phyloP scores from a whole-genome alignment of 2,113 vertebrate species.

The Sminthopsis crassicaudata region DNA sequence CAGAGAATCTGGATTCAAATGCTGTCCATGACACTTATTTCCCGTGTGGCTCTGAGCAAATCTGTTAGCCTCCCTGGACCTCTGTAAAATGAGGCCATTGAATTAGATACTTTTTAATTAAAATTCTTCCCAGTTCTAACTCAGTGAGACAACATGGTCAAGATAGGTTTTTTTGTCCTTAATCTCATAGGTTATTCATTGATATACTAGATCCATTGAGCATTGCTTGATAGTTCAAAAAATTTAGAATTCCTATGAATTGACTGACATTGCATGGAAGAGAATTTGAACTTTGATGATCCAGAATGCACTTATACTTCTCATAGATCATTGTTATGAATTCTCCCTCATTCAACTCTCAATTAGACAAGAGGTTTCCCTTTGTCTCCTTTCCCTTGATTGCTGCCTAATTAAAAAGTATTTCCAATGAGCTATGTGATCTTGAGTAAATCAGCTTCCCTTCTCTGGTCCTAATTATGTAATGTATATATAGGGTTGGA shows the following conservation, averaged over 20 bases:
- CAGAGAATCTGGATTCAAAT: not conserved
- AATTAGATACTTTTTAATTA: not conserved
- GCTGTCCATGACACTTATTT: not conserved
- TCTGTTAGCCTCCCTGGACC: not conserved
- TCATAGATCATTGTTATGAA: not conserved
- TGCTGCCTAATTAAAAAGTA: not conserved
- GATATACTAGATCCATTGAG: not conserved
- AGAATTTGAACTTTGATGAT: not conserved
- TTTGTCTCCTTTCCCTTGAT: not conserved
- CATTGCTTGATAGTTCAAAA: not conserved
- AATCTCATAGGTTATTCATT: not conserved
- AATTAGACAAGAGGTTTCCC: not conserved
- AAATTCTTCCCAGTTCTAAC: not conserved
- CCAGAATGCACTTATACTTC: not conserved
- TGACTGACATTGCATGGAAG: not conserved
- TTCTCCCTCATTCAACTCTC: not conserved
- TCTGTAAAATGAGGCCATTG: not conserved
- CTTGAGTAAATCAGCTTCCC: not conserved
- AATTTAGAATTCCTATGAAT: not conserved
- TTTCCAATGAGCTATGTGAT: not conserved
- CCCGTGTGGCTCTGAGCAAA: not conserved
- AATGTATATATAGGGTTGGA: not conserved
- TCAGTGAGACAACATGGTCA: not conserved
- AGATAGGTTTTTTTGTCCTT: not conserved
- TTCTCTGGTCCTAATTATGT: not conserved